Base-by-base conservation (phyloP, 2,888 invertebrate species). In the Plebejus melissa region DNA sequence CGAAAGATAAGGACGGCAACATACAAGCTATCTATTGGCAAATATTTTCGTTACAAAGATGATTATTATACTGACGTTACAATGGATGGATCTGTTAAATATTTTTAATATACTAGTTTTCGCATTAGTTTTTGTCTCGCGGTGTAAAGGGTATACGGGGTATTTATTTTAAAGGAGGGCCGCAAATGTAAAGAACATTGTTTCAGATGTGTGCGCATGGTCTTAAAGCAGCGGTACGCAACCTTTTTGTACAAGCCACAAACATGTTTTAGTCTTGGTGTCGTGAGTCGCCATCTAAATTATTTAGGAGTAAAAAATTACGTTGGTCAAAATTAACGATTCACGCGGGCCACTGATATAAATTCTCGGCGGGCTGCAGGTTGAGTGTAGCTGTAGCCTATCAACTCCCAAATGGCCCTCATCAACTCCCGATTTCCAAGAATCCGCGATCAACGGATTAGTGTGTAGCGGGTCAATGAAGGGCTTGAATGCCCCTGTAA, bases 61-160 rank as follows among this genome's bases (percentile, higher is more conserved):
- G 84, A 83, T 83, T 82, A 79, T 81, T 83, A 82, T 83, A 80
- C 78, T 80, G 81, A 82, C 81, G 82, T 80, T 80, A 77, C 80
- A 80, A 80, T 82, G 83, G 83, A 81, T 80, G 82, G 81, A 80
- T 82, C 79, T 78, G 78, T 76, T 78, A 81, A 84, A 83, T 82
- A 79, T 80, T 78, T 82, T 78, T 77, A 78, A 81, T 80, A 81
- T 84, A 77, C 82, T 78, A 77, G 78, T 81, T 80, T 81, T 84
- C 83, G 84, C 84, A 84, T 82, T 84, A 84, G 81, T 81, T 85
- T 83, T 78, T 82, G 83, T 32, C 54, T 36, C 69, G 69, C 69
- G 70, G 69, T 38, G 38, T 74, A 60, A 38, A 22, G 41, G 60
- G 32, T 22, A 6, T 38, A 41, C 16, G 16, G 54, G 54, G 54